phyloP scores from a whole-genome alignment of 1,140 invertebrate species.

The Apis mellifera region DNA sequence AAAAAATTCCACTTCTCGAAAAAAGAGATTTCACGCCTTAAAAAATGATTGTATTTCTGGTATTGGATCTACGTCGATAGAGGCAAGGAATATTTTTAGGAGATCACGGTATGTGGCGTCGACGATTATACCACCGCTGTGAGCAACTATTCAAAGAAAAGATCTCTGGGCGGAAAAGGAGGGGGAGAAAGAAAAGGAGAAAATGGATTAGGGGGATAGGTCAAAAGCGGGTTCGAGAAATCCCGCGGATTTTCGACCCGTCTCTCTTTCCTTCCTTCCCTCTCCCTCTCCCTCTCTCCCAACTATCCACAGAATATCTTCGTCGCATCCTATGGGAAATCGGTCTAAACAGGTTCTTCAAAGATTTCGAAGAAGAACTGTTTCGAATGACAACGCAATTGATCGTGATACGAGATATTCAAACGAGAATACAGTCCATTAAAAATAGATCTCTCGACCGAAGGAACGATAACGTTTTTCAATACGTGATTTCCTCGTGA shows the following conservation, averaged over 20 bases:
- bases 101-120: background rate
- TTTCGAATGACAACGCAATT: constrained; percentile 40
- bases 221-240: constrained; percentile 52
- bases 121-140: constrained; percentile 53
- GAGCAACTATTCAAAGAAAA: constrained; percentile 49
- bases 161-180: constrained; percentile 7
- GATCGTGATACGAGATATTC: constrained; percentile 33
- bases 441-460: background rate
- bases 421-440: constrained; percentile 40
- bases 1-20: background rate
- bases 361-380: constrained; percentile 55
- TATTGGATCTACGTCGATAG: background rate
- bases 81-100: constrained; percentile 30
- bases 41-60: background rate
- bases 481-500: too few species aligned
- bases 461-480: background rate
- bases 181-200: background rate
- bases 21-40: too few species aligned
- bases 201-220: constrained; percentile 56
- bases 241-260: constrained; percentile 58
- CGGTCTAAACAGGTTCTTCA: constrained; percentile 64
- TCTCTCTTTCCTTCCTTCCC: background rate
- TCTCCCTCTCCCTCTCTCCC: background rate
- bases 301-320: constrained; percentile 36
- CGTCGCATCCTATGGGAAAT: constrained; percentile 60